Percentiles rank a stretch among this genome's conserved stretches.
These are phyloP conservation scores for Lordiphosa clarofinis DNA, from an alignment of 1,140 invertebrate genomes.

Conservation along the genomic window DNA sequence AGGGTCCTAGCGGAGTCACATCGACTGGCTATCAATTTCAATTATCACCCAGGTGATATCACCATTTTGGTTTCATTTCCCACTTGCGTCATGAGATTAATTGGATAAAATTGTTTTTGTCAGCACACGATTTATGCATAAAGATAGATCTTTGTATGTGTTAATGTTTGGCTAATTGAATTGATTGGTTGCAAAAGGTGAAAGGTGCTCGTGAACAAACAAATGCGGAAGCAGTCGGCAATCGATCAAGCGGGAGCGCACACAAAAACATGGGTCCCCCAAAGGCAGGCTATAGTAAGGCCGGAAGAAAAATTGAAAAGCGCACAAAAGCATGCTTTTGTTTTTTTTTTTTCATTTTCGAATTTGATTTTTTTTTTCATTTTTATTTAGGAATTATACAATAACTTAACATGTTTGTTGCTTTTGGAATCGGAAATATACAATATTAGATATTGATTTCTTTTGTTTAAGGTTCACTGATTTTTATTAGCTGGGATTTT, in stretches of 20 bases:
- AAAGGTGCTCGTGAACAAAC: conserved; percentile 25
- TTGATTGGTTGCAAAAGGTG: conserved; percentile 27
- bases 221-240: neutral
- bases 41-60: too few relatives aligned
- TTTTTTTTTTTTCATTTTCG: conserved; percentile 5
- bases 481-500: conserved; percentile 33
- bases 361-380: conserved; percentile 11
- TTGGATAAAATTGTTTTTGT: conserved; percentile 14
- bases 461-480: conserved; percentile 38
- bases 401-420: conserved; percentile 65
- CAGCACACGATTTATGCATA: neutral
- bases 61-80: conserved; percentile 14
- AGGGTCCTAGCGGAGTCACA: too few relatives aligned
- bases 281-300: neutral
- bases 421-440: conserved; percentile 76
- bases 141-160: conserved; percentile 9
- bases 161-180: conserved; percentile 37
- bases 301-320: too few relatives aligned
- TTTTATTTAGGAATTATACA: conserved; percentile 68
- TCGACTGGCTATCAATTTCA: neutral
- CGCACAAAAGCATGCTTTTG: neutral
- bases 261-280: neutral
- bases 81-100: conserved; percentile 39
- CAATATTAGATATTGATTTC: conserved; percentile 78
- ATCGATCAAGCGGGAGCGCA: neutral